Evolutionary conservation across 2,888 invertebrate genomes (phyloP).

Genomic region (Ceriagrion tenellum): DNA sequence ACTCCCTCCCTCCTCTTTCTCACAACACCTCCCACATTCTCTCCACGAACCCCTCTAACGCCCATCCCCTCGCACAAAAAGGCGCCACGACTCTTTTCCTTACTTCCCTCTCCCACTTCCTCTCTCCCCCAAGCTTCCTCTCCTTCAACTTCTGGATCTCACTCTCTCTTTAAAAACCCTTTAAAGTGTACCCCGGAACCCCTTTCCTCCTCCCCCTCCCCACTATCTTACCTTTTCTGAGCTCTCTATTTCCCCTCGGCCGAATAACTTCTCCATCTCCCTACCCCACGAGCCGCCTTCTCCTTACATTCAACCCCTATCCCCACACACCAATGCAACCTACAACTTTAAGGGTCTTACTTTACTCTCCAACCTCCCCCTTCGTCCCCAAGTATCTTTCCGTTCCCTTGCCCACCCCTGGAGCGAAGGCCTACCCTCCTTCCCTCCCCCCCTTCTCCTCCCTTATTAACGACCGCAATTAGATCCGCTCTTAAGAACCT

Average conservation of each 20-base stretch:
- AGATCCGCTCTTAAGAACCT: constrained; percentile 65
- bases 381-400: background rate
- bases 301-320: no score
- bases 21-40: background rate
- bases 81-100: background rate
- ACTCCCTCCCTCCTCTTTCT: background rate
- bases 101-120: background rate
- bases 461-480: constrained; percentile 66
- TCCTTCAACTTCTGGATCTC: background rate
- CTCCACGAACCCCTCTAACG: background rate
- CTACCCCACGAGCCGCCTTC: background rate
- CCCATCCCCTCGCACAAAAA: no score
- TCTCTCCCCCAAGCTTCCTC: background rate
- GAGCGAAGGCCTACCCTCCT: background rate
- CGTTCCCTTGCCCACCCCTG: background rate
- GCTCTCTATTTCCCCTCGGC: background rate
- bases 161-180: constrained; percentile 21
- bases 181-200: background rate
- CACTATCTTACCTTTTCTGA: background rate
- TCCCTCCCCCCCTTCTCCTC: constrained; percentile 3
- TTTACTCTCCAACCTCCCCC: background rate
- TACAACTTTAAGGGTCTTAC: background rate
- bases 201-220: background rate
- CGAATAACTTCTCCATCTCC: constrained; percentile 9
- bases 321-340: no score